Evolutionary conservation across 2,797 vertebrate genomes (phyloP).

Genomic region (Pelodytes ibericus): DNA sequence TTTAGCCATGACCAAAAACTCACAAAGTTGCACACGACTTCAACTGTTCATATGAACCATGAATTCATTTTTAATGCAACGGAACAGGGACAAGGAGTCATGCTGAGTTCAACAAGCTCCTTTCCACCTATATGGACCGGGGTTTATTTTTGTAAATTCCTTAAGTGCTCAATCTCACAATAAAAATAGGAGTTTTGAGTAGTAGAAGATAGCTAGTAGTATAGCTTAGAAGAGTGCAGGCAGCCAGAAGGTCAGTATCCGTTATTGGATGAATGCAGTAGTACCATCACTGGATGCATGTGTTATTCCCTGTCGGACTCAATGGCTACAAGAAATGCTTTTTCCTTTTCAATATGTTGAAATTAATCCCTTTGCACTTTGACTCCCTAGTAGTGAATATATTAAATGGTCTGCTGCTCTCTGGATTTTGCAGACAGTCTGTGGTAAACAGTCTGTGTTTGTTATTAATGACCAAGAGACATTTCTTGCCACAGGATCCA

Average conservation of each 20-base stretch:
- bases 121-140: too few species aligned
- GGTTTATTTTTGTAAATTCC: too few species aligned
- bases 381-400: constrained; percentile 42
- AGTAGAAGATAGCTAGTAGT: neutral
- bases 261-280: constrained; percentile 52
- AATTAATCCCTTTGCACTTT: constrained; percentile 58
- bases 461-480: constrained; percentile 12
- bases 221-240: neutral
- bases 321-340: constrained; percentile 52
- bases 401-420: neutral
- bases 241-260: neutral
- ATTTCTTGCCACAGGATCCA: constrained; percentile 36
- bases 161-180: too few species aligned
- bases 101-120: too few species aligned
- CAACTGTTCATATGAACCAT: too few species aligned
- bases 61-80: too few species aligned
- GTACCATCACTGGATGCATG: constrained; percentile 49
- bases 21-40: too few species aligned
- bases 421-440: constrained; percentile 12
- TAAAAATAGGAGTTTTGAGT: too few species aligned
- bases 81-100: too few species aligned
- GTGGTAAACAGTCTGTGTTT: constrained; percentile 21
- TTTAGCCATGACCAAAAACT: too few species aligned
- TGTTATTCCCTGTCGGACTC: constrained; percentile 32
- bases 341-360: constrained; percentile 64